Evolutionary conservation across 2,888 invertebrate genomes (phyloP), one percentile per base, ranked within the genome.

Genomic region (Dascillus cervinus): DNA sequence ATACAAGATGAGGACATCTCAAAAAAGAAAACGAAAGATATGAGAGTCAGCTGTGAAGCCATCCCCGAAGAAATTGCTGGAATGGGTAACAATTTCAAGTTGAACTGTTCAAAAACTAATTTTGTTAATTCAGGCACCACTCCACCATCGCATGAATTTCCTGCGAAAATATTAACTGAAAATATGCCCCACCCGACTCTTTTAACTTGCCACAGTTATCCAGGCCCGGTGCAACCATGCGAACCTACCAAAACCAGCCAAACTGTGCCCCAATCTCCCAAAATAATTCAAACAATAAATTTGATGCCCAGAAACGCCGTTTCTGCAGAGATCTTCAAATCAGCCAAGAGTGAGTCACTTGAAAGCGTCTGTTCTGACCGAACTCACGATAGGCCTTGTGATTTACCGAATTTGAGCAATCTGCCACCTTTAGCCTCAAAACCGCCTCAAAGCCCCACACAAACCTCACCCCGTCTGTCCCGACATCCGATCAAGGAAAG

Each of bases 41-140:
- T 80, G 75, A 75, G 86, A 46, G 85, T 85, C 10, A 87, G 87
- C 57, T 89, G 87, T 63, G 89, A 89, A 66, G 87, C 89, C 33
- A 90, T 90, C 55, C 89, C 89, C 5, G 89, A 90, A 67, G 89
- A 90, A 72, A 86, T 85, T 55, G 76, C 75, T 13, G 78, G 78
- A n/a, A n/a, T n/a, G n/a, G n/a, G n/a, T n/a, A n/a, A n/a, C n/a
- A n/a, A n/a, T n/a, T n/a, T n/a, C n/a, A n/a, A n/a, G n/a, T n/a
- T n/a, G n/a, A n/a, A 4, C 13, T 2, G 4, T 26, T 14, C 17
- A 17, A 17, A 17, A 4, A 6, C 4, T 6, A 17, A 17, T 6
- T 6, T 6, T 6, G 6, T 17, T 19, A 14, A 13, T 50, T 24
- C 34, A 60, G 63, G 71, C 23, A 79, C 79, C 5, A 84, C 84